Evolutionary conservation across 2,113 vertebrate species (phyloP).

Genomic region (Siphamia tubifer): DNA sequence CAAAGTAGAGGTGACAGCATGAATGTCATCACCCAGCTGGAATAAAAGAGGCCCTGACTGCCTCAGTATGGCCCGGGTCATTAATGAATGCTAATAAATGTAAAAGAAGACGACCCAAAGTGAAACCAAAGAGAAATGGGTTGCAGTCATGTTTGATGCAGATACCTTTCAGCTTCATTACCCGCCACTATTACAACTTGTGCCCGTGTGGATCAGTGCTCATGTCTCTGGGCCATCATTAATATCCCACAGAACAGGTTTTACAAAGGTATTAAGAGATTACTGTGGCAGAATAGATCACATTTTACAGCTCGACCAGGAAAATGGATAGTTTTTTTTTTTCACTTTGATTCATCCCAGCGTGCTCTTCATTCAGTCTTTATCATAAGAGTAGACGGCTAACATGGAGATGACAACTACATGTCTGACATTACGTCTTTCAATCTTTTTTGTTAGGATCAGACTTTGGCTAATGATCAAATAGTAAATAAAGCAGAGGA

Average conservation of each 20-base stretch:
- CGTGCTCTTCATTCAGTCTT: too few relatives aligned
- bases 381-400: too few relatives aligned
- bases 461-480: too few relatives aligned
- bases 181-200: constrained; percentile 3
- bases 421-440: too few relatives aligned
- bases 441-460: too few relatives aligned
- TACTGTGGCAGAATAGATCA: constrained; percentile 43
- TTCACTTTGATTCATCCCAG: too few relatives aligned
- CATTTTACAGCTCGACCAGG: constrained; percentile 27
- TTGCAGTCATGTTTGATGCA: constrained; percentile 37
- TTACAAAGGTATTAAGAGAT: constrained; percentile 68
- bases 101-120: constrained; percentile 31
- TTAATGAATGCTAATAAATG: constrained; percentile 58
- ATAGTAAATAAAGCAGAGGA: too few relatives aligned
- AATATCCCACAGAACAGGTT: constrained; percentile 48
- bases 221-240: constrained; percentile 48
- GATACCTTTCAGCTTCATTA: constrained; percentile 65
- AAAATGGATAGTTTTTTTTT: constrained; percentile 26
- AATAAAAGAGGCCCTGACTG: constrained; percentile 36
- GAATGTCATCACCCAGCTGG: constrained; percentile 52
- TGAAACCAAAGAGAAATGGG: constrained; percentile 32
- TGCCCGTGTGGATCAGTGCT: constrained; percentile 39
- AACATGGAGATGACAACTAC: too few relatives aligned
- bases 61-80: constrained; percentile 36
- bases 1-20: constrained; percentile 52